Base-by-base conservation (phyloP, 2,888 invertebrate species). In the Holacanthella duospinosa region DNA sequence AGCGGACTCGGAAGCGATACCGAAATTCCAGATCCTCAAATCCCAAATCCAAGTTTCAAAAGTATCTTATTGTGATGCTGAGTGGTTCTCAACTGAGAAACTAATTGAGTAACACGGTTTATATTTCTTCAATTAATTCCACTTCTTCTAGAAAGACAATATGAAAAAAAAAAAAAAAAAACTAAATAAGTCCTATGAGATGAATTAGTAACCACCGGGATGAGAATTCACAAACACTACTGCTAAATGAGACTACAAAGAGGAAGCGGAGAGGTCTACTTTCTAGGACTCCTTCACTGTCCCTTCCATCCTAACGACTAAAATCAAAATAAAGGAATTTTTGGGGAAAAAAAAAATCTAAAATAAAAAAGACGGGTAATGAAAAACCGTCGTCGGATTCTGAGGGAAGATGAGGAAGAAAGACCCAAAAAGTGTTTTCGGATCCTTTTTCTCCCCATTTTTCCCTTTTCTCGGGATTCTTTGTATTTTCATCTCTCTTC, bases 401-500 rank as follows among this genome's bases (percentile, higher is more conserved):
- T 9, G 21, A 48, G 48, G 48, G 48, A 48, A 48, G 48, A 48
- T n/a, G 48, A 48, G 12, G 48, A 21, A 21, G 21, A 48, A 48
- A 48, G n/a, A 48, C 48, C 48, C 12, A 48, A 48, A 36, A 48
- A 48, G 4, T 48, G 48, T 48, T 48, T 48, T 48, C n/a, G 19
- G 48, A 48, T 48, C 48, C 48, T 48, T 48, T 48, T 48, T 21
- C 48, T 48, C 48, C 48, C 48, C 48, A 48, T n/a, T 48, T 36
- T 48, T 48, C 48, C 48, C 48, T 48, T 48, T 48, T 48, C 48
- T 48, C 48, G 48, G 48, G 48, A 48, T 9, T 48, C 48, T 48
- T 48, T 48, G 48, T 48, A 48, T n/a, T 36, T 36, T 36, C 16
- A 9, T 36, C 36, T n/a, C n/a, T n/a, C n/a, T n/a, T 48, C 48